Conservation (phyloP, 2,797 vertebrate genomes). For the Gadopsis marmoratus region DNA sequence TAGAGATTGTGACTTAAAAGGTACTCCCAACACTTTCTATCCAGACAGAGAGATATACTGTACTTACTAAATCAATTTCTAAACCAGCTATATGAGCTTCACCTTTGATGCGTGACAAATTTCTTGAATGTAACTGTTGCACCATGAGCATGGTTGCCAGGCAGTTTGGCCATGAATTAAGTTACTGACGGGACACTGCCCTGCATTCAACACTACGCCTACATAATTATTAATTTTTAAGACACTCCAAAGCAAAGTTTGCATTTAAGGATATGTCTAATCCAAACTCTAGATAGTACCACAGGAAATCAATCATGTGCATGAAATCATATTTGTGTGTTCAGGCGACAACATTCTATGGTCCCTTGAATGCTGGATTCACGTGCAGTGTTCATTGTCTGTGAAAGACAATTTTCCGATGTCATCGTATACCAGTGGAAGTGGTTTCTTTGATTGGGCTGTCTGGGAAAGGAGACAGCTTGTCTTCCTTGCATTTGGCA, state of each 20-base stretch:
- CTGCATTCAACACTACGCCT: slow-evolving; percentile 47
- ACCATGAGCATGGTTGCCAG: slow-evolving; percentile 45
- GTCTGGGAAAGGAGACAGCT: slow-evolving; percentile 77
- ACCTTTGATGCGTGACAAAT: slow-evolving; percentile 49
- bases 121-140: slow-evolving; percentile 42
- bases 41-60: background rate
- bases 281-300: slow-evolving; percentile 44
- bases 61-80: slow-evolving; percentile 13
- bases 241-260: slow-evolving; percentile 45
- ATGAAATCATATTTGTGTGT: slow-evolving; percentile 57
- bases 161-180: slow-evolving; percentile 54
- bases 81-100: slow-evolving; percentile 27
- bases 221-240: slow-evolving; percentile 63
- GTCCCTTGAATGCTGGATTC: slow-evolving; percentile 54
- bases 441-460: slow-evolving; percentile 76
- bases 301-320: slow-evolving; percentile 55
- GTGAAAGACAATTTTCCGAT: slow-evolving; percentile 73
- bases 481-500: slow-evolving; percentile 73
- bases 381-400: slow-evolving; percentile 45
- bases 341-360: slow-evolving; percentile 40
- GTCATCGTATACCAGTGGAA: slow-evolving; percentile 65
- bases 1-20: slow-evolving; percentile 11
- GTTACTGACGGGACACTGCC: slow-evolving; percentile 45
- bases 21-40: slow-evolving; percentile 5
- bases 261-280: slow-evolving; percentile 50